A percentile compares a stretch with the other conserved stretches of the same genome.
Conservation (phyloP, 2,797 vertebrate genomes). For the Gambelia wislizenii region DNA sequence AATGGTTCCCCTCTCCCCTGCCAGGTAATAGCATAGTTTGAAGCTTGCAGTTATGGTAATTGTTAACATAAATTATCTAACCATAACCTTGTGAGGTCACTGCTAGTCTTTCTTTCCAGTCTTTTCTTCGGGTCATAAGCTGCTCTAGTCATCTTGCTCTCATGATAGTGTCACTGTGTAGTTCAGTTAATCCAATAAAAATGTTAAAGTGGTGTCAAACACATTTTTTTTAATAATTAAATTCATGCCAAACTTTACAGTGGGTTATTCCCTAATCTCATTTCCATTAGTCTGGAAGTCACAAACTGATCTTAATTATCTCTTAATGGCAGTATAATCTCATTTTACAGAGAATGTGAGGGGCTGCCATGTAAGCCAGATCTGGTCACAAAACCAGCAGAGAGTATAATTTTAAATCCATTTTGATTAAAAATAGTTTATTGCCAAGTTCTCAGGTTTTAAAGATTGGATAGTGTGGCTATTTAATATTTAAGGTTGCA, state of each 20-base stretch:
- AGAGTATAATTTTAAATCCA: constrained; percentile 38
- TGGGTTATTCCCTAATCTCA: constrained; percentile 59
- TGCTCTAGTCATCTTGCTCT: constrained; percentile 32
- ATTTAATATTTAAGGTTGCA: constrained; percentile 42
- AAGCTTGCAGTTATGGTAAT: constrained; percentile 13
- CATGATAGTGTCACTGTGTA: constrained; percentile 5
- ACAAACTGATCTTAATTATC: constrained; percentile 52
- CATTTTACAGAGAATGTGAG: constrained; percentile 52
- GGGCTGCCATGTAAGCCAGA: constrained; percentile 18
- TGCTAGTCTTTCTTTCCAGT: constrained; percentile 5
- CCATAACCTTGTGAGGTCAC: neutral
- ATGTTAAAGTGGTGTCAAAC: constrained; percentile 44
- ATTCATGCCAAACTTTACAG: constrained; percentile 55
- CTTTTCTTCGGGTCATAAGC: constrained; percentile 14
- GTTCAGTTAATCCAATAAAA: constrained; percentile 58
- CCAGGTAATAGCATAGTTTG: neutral
- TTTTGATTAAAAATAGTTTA: constrained; percentile 51
- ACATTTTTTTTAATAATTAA: constrained; percentile 47
- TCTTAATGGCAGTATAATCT: constrained; percentile 56
- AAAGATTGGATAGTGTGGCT: constrained; percentile 34
- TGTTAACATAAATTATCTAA: neutral
- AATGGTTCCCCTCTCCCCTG: neutral
- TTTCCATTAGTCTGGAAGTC: constrained; percentile 62
- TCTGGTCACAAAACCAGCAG: neutral
- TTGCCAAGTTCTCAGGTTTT: constrained; percentile 36